A percentile compares a stretch with the other conserved stretches of the same genome.
These are phyloP conservation scores for Lepilemur ruficaudatus DNA, from an alignment of 2,797 vertebrate genomes.

Conservation along the genomic window DNA sequence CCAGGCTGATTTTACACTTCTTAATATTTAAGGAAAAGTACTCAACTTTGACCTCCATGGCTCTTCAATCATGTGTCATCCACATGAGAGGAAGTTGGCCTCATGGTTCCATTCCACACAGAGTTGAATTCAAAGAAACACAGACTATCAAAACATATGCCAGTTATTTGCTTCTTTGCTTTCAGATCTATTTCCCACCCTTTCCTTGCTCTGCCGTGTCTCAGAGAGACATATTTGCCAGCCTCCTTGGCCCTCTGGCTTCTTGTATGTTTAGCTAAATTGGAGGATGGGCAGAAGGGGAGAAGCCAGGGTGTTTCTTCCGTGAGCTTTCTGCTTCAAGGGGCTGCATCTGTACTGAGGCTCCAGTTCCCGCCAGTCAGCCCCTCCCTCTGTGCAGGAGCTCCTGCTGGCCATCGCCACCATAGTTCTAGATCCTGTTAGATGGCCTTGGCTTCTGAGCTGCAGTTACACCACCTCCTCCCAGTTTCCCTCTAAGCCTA, in stretches of 20 bases:
- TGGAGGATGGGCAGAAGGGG: not conserved
- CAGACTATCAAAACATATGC: not conserved
- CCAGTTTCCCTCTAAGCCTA: not conserved
- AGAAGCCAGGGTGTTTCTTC: not conserved
- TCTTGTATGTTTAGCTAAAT: not conserved
- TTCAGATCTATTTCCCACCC: not conserved
- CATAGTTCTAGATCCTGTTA: not conserved
- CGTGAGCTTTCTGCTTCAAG: not conserved
- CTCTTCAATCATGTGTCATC: not conserved
- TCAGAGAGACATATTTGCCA: conserved; percentile 1
- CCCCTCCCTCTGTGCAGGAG: not conserved
- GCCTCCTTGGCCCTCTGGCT: not conserved
- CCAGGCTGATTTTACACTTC: not conserved
- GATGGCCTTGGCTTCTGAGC: not conserved
- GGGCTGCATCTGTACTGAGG: not conserved
- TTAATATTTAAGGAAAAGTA: conserved; percentile 1
- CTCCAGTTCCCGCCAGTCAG: not conserved
- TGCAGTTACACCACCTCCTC: conserved; percentile 8
- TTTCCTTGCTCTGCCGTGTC: not conserved
- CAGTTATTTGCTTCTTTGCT: not conserved
- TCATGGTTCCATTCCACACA: not conserved
- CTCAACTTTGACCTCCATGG: not conserved
- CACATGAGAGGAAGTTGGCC: not conserved
- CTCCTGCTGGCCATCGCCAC: not conserved
- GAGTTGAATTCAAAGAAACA: conserved; percentile 40